Conservation (phyloP, 2,888 invertebrate species). For the Meta bourneti region DNA sequence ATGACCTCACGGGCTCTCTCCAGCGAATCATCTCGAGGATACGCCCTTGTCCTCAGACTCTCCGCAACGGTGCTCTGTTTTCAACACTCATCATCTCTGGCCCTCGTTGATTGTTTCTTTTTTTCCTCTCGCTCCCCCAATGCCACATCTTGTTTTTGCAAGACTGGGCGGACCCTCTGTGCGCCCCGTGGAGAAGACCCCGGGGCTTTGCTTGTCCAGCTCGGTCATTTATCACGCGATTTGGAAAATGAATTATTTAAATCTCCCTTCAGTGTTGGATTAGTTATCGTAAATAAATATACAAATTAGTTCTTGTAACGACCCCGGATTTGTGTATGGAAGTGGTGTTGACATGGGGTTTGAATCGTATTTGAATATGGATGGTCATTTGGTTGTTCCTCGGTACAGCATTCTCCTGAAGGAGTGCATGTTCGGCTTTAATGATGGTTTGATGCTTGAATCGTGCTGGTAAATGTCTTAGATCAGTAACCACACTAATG, state of each 20-base stretch:
- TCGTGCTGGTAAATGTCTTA: too few species aligned
- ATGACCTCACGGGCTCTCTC: conserved; percentile 32
- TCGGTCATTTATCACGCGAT: background rate
- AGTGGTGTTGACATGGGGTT: background rate
- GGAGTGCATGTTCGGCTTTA: background rate
- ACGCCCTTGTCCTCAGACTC: conserved; percentile 56
- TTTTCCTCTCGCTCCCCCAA: background rate
- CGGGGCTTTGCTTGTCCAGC: background rate
- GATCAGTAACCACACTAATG: too few species aligned
- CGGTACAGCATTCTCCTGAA: background rate
- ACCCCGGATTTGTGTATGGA: background rate
- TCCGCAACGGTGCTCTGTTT: background rate
- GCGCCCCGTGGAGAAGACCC: too few species aligned
- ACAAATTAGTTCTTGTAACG: background rate
- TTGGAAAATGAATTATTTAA: background rate
- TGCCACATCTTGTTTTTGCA: background rate
- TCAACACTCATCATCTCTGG: background rate
- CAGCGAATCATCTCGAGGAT: conserved; percentile 27
- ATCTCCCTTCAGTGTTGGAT: background rate
- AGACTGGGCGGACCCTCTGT: background rate
- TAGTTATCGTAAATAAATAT: background rate
- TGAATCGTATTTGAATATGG: background rate
- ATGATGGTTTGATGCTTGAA: background rate
- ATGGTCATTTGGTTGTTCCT: background rate
- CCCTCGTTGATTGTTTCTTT: background rate